phyloP scores from a whole-genome alignment of 2,113 vertebrate genomes.

The Puma concolor region DNA sequence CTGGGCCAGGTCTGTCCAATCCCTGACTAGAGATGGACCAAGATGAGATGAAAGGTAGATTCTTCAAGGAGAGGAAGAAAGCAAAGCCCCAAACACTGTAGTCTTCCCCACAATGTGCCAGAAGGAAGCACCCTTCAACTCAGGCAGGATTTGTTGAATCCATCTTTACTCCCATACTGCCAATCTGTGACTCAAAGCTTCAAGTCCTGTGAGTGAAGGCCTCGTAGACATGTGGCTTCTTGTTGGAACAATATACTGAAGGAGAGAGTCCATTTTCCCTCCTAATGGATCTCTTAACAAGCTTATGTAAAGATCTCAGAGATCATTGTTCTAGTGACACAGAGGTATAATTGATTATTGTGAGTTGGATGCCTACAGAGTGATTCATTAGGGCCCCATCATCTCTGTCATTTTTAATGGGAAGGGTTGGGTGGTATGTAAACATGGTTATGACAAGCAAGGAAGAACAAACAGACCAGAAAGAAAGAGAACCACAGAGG shows the following conservation, averaged over 20 bases:
- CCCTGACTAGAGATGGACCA: neutral
- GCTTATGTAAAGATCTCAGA: slow-evolving; percentile 50
- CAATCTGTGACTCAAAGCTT: slow-evolving; percentile 69
- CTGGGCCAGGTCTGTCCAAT: neutral
- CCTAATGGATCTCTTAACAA: slow-evolving; percentile 72
- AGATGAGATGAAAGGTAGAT: neutral
- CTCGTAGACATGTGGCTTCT: slow-evolving; percentile 62
- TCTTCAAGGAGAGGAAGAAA: neutral
- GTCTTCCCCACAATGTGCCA: slow-evolving; percentile 68
- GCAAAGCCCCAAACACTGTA: slow-evolving; percentile 27
- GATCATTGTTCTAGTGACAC: slow-evolving; percentile 61
- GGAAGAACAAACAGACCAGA: neutral
- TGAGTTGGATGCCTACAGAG: slow-evolving; percentile 39
- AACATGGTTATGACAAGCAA: slow-evolving; percentile 42
- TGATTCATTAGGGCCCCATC: neutral
- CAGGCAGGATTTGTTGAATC: slow-evolving; percentile 69
- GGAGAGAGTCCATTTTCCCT: slow-evolving; percentile 58
- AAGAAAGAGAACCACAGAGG: neutral
- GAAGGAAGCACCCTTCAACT: slow-evolving; percentile 81
- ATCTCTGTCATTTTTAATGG: slow-evolving; percentile 40
- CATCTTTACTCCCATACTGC: slow-evolving; percentile 56
- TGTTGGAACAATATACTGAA: slow-evolving; percentile 63
- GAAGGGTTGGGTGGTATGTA: slow-evolving; percentile 27
- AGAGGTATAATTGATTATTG: slow-evolving; percentile 54
- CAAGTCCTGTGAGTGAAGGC: slow-evolving; percentile 49